Percentiles rank a stretch among this genome's conserved stretches.
Evolutionary conservation across 2,888 invertebrate species (phyloP).

Genomic region (Leucozona laternaria): DNA sequence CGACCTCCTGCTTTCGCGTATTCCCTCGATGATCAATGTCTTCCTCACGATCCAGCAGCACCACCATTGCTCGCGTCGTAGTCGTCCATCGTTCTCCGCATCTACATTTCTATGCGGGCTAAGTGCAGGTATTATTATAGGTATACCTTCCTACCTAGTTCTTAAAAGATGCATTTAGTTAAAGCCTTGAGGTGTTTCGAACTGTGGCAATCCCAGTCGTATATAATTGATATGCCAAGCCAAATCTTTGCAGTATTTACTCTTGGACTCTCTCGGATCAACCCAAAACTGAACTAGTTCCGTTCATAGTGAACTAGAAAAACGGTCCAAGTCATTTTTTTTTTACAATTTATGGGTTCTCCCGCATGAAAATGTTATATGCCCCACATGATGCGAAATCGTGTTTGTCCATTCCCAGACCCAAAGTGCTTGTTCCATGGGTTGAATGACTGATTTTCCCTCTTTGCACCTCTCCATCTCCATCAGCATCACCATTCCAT

Average conservation of each 20-base stretch:
- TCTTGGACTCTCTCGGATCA: neutral
- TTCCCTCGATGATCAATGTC: conserved; percentile 66
- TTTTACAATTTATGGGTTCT: conserved; percentile 46
- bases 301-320: conserved; percentile 37
- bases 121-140: conserved; percentile 9
- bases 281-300: conserved; percentile 52
- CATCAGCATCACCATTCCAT: too few relatives aligned
- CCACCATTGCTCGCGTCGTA: neutral
- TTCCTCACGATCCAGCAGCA: conserved; percentile 44
- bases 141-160: neutral
- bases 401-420: conserved; percentile 61
- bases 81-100: conserved; percentile 4
- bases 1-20: conserved; percentile 28
- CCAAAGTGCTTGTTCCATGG: conserved; percentile 8
- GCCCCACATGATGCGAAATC: conserved; percentile 49
- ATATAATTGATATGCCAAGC: conserved; percentile 30
- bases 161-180: conserved; percentile 2
- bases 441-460: conserved; percentile 73
- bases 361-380: conserved; percentile 26
- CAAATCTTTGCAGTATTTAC: conserved; percentile 30
- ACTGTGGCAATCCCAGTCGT: neutral
- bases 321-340: conserved; percentile 36
- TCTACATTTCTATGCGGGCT: neutral
- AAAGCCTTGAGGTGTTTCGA: conserved; percentile 28
- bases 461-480: neutral